Evolutionary conservation across 2,113 vertebrate species (phyloP).

Genomic region (Trematomus loennbergii): DNA sequence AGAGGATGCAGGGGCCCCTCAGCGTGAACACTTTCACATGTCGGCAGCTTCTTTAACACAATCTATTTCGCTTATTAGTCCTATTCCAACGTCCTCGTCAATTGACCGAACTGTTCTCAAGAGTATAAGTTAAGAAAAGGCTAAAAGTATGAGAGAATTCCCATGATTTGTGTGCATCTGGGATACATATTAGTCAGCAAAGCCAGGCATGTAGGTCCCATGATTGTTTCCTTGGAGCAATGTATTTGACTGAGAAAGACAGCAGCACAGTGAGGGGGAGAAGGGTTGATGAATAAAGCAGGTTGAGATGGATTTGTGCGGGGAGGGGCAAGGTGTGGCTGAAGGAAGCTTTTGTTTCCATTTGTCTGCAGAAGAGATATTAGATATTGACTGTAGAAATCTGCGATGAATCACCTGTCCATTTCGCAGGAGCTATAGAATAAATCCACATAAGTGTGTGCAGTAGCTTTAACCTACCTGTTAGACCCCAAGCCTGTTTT

Average conservation of each 20-base stretch:
- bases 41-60: neutral
- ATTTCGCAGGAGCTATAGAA: too few relatives aligned
- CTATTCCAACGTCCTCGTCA: conserved; percentile 3
- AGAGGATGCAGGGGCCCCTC: neutral
- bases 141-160: conserved; percentile 77
- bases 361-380: conserved; percentile 24
- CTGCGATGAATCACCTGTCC: too few relatives aligned
- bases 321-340: conserved; percentile 60
- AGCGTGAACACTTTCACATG: neutral
- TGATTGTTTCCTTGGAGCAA: conserved; percentile 67
- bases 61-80: neutral
- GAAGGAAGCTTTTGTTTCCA: conserved; percentile 25
- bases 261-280: conserved; percentile 29
- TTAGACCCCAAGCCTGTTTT: too few relatives aligned
- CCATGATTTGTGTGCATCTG: conserved; percentile 67
- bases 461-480: too few relatives aligned
- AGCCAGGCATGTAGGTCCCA: conserved; percentile 71
- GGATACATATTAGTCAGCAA: conserved; percentile 76
- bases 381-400: neutral
- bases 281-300: conserved; percentile 74
- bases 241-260: conserved; percentile 61
- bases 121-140: conserved; percentile 58
- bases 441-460: too few relatives aligned
- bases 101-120: conserved; percentile 1
- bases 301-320: conserved; percentile 34